Base-by-base conservation (phyloP, 2,113 vertebrate species). In the Macroglossus sobrinus region DNA sequence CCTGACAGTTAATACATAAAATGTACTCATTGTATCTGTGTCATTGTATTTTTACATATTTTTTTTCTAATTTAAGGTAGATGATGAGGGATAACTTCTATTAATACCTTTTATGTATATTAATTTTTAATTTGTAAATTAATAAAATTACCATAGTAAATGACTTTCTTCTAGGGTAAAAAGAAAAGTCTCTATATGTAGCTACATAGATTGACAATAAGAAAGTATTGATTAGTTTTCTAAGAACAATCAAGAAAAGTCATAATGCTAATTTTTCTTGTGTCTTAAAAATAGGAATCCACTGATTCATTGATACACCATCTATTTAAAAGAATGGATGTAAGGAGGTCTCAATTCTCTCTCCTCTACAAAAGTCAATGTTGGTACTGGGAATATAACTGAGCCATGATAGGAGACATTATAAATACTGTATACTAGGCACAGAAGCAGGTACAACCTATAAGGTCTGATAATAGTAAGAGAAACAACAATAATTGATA, bases 181-280 rank as follows among this genome's bases (percentile, higher is more conserved):
- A 69, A 93, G 53, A 75, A 57, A 75, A 86, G 3, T 63, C 30
- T 76, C 19, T 86, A 66, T 47, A 28, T 40, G 26, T 90, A 16
- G 14, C 30, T 93, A 26, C 12, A 22, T 80, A 85, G 72, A 57
- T 35, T 88, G 40, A 59, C 71, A 85, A 93, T 90, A 93, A 91
- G 68, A 81, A 84, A 79, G 26, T 78, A 93, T 61, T 88, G 47
- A 55, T 74, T 88, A 15, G 33, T 88, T 82, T 78, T 76, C 14
- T 63, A 69, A 84, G 2, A 75, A 33, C 35, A 91, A 78, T 43
- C 35, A 93, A 75, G 38, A 88, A 43, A 8, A 63, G 35, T 91
- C 11, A 87, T 66, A 79, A 87, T 38, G 59, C 9, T 87, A 90
- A 59, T 82, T 96, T 91, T 91, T 90, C n/a, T 84, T 76, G 26